These are phyloP conservation scores for Nasonia giraulti DNA, from an alignment of 1,140 invertebrate species.

Conservation along the genomic window DNA sequence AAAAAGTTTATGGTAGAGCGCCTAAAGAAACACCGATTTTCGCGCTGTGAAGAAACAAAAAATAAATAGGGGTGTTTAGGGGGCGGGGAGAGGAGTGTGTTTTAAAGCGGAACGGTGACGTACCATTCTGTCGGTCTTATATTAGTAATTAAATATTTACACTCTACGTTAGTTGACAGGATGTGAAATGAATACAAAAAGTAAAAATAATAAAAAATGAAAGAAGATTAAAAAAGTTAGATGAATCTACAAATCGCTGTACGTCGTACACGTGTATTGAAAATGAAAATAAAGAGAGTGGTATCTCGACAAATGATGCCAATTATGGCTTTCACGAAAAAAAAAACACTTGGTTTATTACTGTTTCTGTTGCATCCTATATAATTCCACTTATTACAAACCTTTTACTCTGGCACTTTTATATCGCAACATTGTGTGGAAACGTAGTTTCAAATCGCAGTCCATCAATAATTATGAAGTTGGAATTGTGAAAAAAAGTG, in stretches of 20 bases:
- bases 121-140: slow-evolving; percentile 73
- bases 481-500: too few species aligned
- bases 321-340: slow-evolving; percentile 49
- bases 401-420: too few species aligned
- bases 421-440: too few species aligned
- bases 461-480: too few species aligned
- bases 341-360: neutral
- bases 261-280: slow-evolving; percentile 48
- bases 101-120: slow-evolving; percentile 65
- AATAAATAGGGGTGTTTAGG: slow-evolving; percentile 33
- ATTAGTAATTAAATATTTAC: slow-evolving; percentile 69
- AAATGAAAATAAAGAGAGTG: slow-evolving; percentile 37
- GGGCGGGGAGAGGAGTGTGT: slow-evolving; percentile 45
- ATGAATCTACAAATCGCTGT: slow-evolving; percentile 50
- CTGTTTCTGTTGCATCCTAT: neutral
- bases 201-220: slow-evolving; percentile 52
- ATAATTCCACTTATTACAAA: neutral
- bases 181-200: slow-evolving; percentile 47
- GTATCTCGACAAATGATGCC: slow-evolving; percentile 47
- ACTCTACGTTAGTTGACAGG: slow-evolving; percentile 65
- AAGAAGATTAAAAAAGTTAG: slow-evolving; percentile 40
- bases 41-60: slow-evolving; percentile 15
- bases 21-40: neutral
- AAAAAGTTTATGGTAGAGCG: neutral
- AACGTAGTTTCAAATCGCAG: too few species aligned